Evolutionary conservation across 2,113 vertebrate genomes (phyloP), one percentile per base, ranked within the genome.

Genomic region (Heteronetta atricapilla): DNA sequence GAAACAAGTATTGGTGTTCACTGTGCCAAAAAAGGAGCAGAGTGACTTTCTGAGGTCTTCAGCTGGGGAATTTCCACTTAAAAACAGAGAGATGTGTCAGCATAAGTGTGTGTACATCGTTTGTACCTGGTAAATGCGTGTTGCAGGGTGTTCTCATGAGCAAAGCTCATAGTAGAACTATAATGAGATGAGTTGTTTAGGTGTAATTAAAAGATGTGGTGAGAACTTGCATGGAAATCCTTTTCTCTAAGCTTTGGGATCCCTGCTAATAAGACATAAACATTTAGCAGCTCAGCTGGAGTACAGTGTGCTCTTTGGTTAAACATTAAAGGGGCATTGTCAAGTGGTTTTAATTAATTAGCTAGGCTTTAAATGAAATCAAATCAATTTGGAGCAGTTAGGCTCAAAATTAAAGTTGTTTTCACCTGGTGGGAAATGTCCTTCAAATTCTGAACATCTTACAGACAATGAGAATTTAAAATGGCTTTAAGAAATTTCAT

Each of bases 231-330:
- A 1, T 3, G 21, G 83, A 96, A 93, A 89, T 72, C 40, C 58
- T 78, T 93, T 87, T 77, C 72, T 95, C 42, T 50, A 84, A 82
- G 86, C 67, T 92, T 95, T 90, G 79, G 86, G 67, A 95, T 88
- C 25, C 42, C 69, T 82, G 72, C 69, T 94, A 94, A 93, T 90
- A 94, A 86, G 76, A 84, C 18, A 18, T 50, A 95, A 96, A 95
- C 88, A 78, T 82, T 91, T 78, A 95, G 73, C 94, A 86, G 73
- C 92, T 95, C 94, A 93, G 92, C 80, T 96, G 94, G 93, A 95
- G 48, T 67, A 93, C 2, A 3, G 33, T 78, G 33, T 82, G 64
- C 69, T 97, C 73, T 81, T 96, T 82, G 69, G 92, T 94, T 96
- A 88, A 94, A 94, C 73, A 79, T 93, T 95, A 93, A 94, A 91